Conservation (phyloP, 2,888 invertebrate species). For the Idaea aversata region DNA sequence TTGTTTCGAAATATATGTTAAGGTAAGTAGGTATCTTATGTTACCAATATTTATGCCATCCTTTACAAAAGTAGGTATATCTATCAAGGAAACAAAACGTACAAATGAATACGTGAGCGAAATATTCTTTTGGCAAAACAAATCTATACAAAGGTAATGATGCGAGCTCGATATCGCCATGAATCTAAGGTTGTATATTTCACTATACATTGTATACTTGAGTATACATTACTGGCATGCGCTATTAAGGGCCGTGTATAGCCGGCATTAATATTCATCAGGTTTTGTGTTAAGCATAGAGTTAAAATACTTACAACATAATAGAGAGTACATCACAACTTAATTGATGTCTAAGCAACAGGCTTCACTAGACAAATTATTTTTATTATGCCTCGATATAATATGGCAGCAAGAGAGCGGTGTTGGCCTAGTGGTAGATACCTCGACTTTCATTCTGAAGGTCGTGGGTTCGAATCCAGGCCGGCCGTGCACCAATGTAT, state of each 20-base stretch:
- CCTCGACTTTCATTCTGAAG: no score
- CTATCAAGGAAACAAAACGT: conserved; percentile 27
- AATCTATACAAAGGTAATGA: conserved; percentile 66
- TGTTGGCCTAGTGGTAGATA: no score
- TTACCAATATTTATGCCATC: neutral
- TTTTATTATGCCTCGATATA: no score
- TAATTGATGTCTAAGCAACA: no score
- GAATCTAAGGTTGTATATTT: conserved; percentile 43
- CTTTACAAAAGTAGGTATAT: neutral
- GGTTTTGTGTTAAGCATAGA: conserved; percentile 40
- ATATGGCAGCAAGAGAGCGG: no score
- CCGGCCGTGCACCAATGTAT: no score
- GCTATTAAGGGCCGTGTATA: conserved; percentile 52
- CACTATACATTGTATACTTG: conserved; percentile 47
- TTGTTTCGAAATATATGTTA: no score
- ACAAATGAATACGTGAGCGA: conserved; percentile 24
- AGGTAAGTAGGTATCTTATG: no score
- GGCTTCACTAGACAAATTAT: no score
- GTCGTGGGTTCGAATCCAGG: no score
- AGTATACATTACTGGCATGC: conserved; percentile 45
- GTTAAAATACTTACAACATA: neutral
- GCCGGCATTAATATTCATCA: conserved; percentile 60
- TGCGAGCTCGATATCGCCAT: conserved; percentile 49
- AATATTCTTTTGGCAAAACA: conserved; percentile 40
- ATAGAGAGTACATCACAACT: no score